These are phyloP conservation scores for Drosophila kanapiae DNA, from an alignment of 1,140 invertebrate species.

Conservation along the genomic window DNA sequence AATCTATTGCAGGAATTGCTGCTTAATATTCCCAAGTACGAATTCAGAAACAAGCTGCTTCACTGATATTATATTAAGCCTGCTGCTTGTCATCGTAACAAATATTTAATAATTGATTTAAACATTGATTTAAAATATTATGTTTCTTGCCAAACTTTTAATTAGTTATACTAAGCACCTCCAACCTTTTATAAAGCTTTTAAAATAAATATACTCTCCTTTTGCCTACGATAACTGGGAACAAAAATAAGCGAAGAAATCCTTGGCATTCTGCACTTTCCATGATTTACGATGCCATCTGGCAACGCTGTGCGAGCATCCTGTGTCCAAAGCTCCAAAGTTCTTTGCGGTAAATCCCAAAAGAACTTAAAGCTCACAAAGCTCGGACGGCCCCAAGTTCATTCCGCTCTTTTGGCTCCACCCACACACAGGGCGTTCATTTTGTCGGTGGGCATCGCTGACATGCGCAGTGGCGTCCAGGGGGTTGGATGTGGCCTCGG, in stretches of 20 bases:
- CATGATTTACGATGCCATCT: conserved; percentile 64
- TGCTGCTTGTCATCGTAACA: too few relatives aligned
- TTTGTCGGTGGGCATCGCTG: conserved; percentile 47
- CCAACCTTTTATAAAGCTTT: neutral
- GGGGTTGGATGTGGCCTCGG: conserved; percentile 52
- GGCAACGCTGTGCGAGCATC: conserved; percentile 58
- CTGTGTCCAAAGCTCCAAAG: conserved; percentile 51
- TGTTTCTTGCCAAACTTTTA: neutral
- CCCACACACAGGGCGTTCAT: conserved; percentile 76
- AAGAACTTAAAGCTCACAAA: conserved; percentile 48
- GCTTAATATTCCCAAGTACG: neutral
- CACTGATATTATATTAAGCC: too few relatives aligned
- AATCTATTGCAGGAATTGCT: too few relatives aligned
- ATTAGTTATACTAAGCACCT: neutral
- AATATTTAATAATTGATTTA: too few relatives aligned
- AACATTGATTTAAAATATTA: too few relatives aligned
- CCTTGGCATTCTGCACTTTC: conserved; percentile 23
- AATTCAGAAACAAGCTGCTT: neutral
- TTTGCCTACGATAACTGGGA: neutral
- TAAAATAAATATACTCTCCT: too few relatives aligned
- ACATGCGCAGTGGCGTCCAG: conserved; percentile 60
- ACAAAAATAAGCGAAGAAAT: neutral
- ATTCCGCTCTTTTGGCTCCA: conserved; percentile 68
- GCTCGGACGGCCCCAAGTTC: conserved; percentile 45
- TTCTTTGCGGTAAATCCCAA: conserved; percentile 19